Conservation (phyloP, 2,113 vertebrate species). For the Lates calcarifer region DNA sequence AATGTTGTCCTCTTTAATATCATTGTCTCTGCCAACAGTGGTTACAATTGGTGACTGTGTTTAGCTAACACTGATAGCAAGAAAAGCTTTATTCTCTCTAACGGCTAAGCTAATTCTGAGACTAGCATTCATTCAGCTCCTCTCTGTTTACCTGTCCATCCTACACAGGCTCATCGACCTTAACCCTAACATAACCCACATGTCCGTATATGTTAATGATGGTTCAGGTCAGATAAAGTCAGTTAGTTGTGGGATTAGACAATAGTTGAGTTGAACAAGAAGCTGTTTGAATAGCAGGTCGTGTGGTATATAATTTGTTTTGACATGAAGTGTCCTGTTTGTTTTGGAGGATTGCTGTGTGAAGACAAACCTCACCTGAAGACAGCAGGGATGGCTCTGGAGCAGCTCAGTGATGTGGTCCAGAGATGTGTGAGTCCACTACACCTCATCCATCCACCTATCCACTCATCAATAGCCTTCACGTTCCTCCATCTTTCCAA, state of each 20-base stretch:
- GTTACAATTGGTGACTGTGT: neutral
- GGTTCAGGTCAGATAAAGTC: neutral
- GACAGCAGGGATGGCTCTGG: conserved; percentile 88
- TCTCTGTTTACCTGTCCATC: neutral
- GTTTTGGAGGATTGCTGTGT: conserved; percentile 30
- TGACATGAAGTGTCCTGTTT: conserved; percentile 11
- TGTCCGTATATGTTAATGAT: neutral
- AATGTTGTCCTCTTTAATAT: neutral
- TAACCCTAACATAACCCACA: neutral
- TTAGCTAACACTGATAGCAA: neutral
- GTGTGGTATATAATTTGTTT: neutral
- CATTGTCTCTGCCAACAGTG: accelerated
- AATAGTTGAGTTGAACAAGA: neutral
- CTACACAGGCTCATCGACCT: neutral
- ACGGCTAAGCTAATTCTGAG: conserved; percentile 29
- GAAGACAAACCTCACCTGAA: conserved; percentile 9
- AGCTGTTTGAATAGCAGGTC: neutral
- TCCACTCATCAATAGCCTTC: neutral
- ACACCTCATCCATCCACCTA: neutral
- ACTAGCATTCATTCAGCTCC: conserved; percentile 31
- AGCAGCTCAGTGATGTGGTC: conserved; percentile 92
- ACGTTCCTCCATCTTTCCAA: neutral
- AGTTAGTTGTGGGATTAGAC: neutral
- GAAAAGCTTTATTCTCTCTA: neutral
- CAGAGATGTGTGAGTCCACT: conserved; percentile 94